Evolutionary conservation across 1,140 invertebrate species (phyloP).

Genomic region (Caligus rogercresseyi): DNA sequence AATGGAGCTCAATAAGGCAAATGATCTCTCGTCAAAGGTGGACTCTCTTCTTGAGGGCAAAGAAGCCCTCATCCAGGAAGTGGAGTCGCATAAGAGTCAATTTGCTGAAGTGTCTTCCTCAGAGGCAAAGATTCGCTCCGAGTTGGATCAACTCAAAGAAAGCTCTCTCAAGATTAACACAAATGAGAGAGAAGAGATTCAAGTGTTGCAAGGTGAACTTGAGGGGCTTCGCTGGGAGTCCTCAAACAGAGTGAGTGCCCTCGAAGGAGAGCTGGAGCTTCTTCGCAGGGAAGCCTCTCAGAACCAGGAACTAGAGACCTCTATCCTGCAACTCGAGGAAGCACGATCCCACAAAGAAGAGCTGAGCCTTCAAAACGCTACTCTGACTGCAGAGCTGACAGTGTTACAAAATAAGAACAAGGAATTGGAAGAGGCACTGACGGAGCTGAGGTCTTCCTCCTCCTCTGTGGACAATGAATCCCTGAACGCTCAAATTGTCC

Average conservation of each 20-base stretch:
- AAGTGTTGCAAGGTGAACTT: neutral
- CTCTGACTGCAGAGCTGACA: neutral
- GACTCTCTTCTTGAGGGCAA: too few species aligned
- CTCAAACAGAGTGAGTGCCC: neutral
- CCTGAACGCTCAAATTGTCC: neutral
- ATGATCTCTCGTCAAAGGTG: too few species aligned
- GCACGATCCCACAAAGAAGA: neutral
- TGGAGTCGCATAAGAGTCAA: neutral
- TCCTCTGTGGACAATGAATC: neutral
- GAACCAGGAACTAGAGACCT: neutral
- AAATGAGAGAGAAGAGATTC: neutral
- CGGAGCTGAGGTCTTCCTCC: too few species aligned
- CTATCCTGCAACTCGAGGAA: neutral
- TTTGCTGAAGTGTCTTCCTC: neutral
- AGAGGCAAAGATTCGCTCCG: neutral
- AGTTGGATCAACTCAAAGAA: too few species aligned
- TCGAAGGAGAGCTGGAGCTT: neutral
- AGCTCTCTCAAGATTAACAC: too few species aligned
- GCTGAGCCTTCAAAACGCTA: neutral
- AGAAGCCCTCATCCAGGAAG: too few species aligned
- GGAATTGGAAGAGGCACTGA: too few species aligned
- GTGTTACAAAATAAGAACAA: neutral
- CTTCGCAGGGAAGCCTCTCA: neutral
- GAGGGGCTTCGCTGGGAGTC: neutral
- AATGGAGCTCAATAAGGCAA: neutral